Evolutionary conservation across 2,797 vertebrate genomes (phyloP), one percentile per base, ranked within the genome.

Genomic region (Lithobates pipiens): DNA sequence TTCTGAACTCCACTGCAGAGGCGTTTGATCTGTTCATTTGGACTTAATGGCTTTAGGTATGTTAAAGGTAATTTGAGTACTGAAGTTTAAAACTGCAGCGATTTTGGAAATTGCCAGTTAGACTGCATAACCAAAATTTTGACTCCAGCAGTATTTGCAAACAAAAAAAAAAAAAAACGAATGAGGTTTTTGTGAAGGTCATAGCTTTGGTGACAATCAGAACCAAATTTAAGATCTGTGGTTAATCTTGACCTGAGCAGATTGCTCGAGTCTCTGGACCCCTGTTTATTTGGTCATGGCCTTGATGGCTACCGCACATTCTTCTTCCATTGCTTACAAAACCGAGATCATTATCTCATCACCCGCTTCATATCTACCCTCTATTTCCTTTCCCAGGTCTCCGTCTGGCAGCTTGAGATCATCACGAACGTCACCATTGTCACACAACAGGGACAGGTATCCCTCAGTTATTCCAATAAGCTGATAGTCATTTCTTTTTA

Each of bases 321-420:
- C 98, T 93, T 99, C 98, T 88, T 96, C 97, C 98, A 99, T 99
- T 91, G 98, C 97, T 91, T 93, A 93, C 94, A 99, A 97, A 91
- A 99, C 97, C 32, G 98, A 97, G 88, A 99, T 95, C 96, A 98
- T 92, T 86, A 99, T 96, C 69, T 99, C 98, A 89, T 99, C 98
- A 82, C 96, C 96, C 70, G 94, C 95, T 23, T 96, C 95, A 84
- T 96, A 97, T 94, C 96, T 99, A n/a, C 90, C n/a, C 93, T 97
- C 96, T 80, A 99, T 99, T 92, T 99, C 98, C 92, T 95, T 98
- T 89, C 98, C 98, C 39, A 99, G 88, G 32, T 99, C 98, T 73
- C 93, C 96, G 6, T 99, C 98, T n/a, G 98, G 97, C 89, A 99
- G 93, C 76, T 96, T 97, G 63, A 99, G 95, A 93, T 99, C 98